Conservation (phyloP, 2,797 vertebrate genomes). For the Arrhamphus sclerolepis region DNA sequence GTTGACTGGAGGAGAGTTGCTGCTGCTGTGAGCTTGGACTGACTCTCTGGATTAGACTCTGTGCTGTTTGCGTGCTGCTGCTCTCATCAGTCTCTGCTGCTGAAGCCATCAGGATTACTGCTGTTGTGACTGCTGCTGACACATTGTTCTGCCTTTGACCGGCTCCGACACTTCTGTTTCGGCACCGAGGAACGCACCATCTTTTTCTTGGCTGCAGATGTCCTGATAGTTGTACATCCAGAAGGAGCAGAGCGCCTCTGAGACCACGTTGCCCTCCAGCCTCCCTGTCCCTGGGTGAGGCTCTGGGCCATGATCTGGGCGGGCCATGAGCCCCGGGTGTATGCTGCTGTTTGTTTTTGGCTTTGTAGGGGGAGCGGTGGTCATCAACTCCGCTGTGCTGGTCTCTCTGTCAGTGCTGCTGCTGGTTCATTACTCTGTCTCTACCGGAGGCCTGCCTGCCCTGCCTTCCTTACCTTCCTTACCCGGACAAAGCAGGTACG, state of each 20-base stretch:
- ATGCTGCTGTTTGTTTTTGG: constrained; percentile 99
- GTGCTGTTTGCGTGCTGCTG: not conserved
- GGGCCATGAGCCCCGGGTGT: constrained; percentile 98
- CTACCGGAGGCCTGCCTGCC: constrained; percentile 81
- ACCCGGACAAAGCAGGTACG: constrained; percentile 92
- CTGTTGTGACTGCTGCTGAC: constrained; percentile 24
- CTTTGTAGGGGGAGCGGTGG: constrained; percentile 98
- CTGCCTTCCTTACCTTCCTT: constrained; percentile 89
- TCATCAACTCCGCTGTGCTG: constrained; percentile 97
- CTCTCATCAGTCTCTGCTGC: constrained; percentile 7
- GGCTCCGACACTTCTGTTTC: constrained; percentile 25
- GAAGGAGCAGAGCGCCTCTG: constrained; percentile 16
- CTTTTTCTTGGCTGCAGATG: constrained; percentile 9
- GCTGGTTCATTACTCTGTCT: constrained; percentile 98
- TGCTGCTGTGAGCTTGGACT: constrained; percentile 15
- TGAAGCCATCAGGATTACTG: constrained; percentile 44
- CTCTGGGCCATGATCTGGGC: constrained; percentile 78
- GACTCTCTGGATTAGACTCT: constrained; percentile 24
- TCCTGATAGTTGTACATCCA: not conserved
- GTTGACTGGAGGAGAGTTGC: constrained; percentile 26
- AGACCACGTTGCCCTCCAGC: constrained; percentile 14
- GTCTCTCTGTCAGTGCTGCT: constrained; percentile 97
- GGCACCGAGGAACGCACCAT: constrained; percentile 2
- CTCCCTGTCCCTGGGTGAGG: constrained; percentile 45
- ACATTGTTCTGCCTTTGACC: constrained; percentile 23